These are phyloP conservation scores for Propsilocerus akamusi DNA, from an alignment of 1,140 invertebrate species.

Conservation along the genomic window DNA sequence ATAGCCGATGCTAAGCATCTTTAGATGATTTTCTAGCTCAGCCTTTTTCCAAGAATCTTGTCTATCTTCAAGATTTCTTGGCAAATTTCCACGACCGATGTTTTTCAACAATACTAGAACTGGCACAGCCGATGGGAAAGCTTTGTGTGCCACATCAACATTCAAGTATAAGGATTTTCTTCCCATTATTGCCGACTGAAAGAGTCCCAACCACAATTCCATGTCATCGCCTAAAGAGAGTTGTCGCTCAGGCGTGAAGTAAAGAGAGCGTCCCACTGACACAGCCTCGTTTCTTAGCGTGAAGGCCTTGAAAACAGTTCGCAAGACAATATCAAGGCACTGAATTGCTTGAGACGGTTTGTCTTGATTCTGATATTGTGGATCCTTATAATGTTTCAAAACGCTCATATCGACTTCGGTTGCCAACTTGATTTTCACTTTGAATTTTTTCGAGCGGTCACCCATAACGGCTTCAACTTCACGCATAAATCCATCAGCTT, in stretches of 20 bases:
- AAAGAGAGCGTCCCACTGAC: constrained; percentile 32
- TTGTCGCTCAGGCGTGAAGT: constrained; percentile 22
- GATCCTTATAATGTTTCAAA: constrained; percentile 11
- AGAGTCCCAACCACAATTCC: constrained; percentile 52
- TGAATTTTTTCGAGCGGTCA: neutral
- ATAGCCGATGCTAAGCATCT: constrained; percentile 12
- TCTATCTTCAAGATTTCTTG: neutral
- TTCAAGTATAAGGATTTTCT: constrained; percentile 48
- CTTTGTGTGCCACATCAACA: constrained; percentile 54
- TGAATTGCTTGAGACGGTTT: constrained; percentile 48
- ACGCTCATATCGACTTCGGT: neutral
- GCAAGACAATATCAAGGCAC: constrained; percentile 67
- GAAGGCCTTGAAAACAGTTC: constrained; percentile 27
- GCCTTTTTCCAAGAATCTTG: neutral
- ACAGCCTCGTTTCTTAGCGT: neutral
- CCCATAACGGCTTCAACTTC: neutral
- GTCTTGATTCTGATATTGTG: constrained; percentile 17
- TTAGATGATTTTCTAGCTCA: constrained; percentile 12
- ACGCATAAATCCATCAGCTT: neutral
- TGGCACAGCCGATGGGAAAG: constrained; percentile 32
- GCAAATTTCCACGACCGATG: neutral
- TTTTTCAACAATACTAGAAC: constrained; percentile 24
- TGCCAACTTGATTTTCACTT: neutral
- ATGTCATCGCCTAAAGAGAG: constrained; percentile 35
- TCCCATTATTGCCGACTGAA: constrained; percentile 52